phyloP scores from a whole-genome alignment of 2,797 vertebrate genomes.

The Ispidina lecontei region DNA sequence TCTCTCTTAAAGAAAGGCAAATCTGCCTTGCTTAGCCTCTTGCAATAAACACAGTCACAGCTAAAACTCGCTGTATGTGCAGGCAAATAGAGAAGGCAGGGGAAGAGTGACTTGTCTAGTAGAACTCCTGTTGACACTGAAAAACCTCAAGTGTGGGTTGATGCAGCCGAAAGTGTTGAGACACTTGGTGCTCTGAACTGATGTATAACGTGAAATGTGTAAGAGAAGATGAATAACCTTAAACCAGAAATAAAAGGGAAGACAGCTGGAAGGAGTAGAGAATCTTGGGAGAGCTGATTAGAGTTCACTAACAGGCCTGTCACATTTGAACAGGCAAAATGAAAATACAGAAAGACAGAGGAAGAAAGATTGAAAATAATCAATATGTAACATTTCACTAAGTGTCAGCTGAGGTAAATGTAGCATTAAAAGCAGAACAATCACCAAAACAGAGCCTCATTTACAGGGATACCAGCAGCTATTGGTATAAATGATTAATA shows the following conservation, averaged over 20 bases:
- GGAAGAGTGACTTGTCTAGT: neutral
- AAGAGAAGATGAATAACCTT: neutral
- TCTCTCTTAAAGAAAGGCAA: neutral
- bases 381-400: neutral
- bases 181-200: neutral
- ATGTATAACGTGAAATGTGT: neutral
- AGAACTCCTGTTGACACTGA: neutral
- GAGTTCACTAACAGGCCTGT: neutral
- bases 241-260: neutral
- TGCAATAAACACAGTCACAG: neutral
- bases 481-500: neutral
- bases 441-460: neutral
- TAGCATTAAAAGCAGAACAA: neutral
- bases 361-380: neutral
- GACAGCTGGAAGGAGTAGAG: neutral
- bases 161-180: neutral
- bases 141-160: neutral
- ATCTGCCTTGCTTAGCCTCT: neutral
- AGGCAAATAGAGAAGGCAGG: neutral
- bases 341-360: neutral
- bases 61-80: neutral
- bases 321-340: neutral
- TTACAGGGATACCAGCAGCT: neutral
- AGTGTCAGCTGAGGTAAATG: neutral
- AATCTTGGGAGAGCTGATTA: neutral